These are phyloP conservation scores for Platichthys stellatus DNA, from an alignment of 2,113 vertebrate genomes.

Conservation along the genomic window DNA sequence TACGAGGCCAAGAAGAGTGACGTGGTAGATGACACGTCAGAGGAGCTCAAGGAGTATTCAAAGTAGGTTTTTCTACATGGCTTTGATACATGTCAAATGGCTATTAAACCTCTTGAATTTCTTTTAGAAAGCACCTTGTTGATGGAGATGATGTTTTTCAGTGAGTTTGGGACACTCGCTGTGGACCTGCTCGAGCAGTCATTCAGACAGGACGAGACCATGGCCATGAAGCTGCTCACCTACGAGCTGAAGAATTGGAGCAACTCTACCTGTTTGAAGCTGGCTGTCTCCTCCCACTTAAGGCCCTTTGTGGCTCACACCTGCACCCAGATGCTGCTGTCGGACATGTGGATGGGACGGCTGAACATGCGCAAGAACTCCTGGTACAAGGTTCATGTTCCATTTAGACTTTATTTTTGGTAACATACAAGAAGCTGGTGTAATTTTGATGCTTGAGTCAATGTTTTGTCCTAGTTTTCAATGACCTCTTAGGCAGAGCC, in stretches of 20 bases:
- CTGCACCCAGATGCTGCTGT: conserved; percentile 97
- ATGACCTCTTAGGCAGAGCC: no score
- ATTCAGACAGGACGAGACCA: conserved; percentile 97
- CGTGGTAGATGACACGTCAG: conserved; percentile 95
- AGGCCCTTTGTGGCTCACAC: conserved; percentile 96
- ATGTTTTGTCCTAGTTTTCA: no score
- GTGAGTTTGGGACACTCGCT: conserved; percentile 95
- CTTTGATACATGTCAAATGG: not conserved
- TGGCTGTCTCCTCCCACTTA: conserved; percentile 95
- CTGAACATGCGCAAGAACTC: conserved; percentile 99
- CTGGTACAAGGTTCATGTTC: conserved; percentile 96
- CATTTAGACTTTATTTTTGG: conserved; percentile 60
- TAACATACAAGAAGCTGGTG: not conserved
- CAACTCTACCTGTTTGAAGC: conserved; percentile 96
- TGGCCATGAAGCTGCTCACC: conserved; percentile 99
- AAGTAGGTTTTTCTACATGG: conserved; percentile 79
- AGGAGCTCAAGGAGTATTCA: conserved; percentile 96
- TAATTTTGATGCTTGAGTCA: no score
- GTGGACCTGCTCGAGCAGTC: conserved; percentile 97
- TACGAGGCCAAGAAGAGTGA: conserved; percentile 98
- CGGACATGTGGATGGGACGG: conserved; percentile 99
- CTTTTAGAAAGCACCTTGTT: not conserved
- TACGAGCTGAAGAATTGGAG: conserved; percentile 99
- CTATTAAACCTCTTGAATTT: not conserved
- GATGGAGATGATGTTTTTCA: conserved; percentile 59